phyloP scores from a whole-genome alignment of 2,888 invertebrate genomes.

The Stegana nigrithorax region DNA sequence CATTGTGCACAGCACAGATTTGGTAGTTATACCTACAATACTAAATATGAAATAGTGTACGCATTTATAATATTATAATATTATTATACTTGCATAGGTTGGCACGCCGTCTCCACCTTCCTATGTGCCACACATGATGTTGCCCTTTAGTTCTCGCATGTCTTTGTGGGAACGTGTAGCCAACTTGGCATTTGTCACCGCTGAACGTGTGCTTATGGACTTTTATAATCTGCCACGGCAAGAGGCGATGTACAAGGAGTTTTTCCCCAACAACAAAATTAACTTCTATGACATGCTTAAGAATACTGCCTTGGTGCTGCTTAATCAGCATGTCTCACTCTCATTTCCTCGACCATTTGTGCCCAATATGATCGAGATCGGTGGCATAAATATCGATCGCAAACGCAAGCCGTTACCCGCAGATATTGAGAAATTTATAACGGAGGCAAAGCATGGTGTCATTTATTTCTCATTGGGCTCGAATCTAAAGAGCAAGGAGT shows the following conservation, averaged over 20 bases:
- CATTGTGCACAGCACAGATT: slow-evolving; percentile 32
- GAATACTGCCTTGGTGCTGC: slow-evolving; percentile 54
- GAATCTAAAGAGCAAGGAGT: slow-evolving; percentile 43
- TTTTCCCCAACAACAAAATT: slow-evolving; percentile 45
- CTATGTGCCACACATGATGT: slow-evolving; percentile 53
- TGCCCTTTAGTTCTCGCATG: slow-evolving; percentile 63
- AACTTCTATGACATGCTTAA: slow-evolving; percentile 42
- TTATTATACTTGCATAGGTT: slow-evolving; percentile 37
- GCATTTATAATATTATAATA: neutral
- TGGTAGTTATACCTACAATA: too few relatives aligned
- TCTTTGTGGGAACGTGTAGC: slow-evolving; percentile 54
- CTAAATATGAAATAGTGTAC: neutral
- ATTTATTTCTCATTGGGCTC: slow-evolving; percentile 68
- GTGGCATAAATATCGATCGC: slow-evolving; percentile 53
- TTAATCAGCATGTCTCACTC: slow-evolving; percentile 55
- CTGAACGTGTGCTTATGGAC: slow-evolving; percentile 40
- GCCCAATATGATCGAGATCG: slow-evolving; percentile 59
- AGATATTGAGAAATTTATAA: slow-evolving; percentile 60
- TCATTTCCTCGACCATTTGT: slow-evolving; percentile 50
- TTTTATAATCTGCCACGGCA: slow-evolving; percentile 56
- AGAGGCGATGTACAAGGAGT: slow-evolving; percentile 36
- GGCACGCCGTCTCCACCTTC: slow-evolving; percentile 62
- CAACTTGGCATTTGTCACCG: slow-evolving; percentile 50
- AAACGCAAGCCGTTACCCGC: slow-evolving; percentile 43
- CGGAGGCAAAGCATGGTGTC: slow-evolving; percentile 64